Conservation (phyloP, 2,113 vertebrate species). For the Castor canadensis region DNA sequence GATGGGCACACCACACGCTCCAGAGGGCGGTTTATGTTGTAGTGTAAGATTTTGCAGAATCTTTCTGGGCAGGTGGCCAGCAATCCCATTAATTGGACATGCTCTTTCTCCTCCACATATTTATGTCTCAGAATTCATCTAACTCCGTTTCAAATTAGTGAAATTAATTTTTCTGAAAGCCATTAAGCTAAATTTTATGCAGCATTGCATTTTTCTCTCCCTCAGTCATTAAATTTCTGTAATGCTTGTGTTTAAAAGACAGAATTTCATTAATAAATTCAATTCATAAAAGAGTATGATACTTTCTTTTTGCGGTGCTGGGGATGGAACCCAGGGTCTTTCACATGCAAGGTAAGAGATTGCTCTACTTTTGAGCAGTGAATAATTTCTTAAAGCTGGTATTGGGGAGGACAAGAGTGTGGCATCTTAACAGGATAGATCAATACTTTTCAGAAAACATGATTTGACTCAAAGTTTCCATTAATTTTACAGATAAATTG, state of each 20-base stretch:
- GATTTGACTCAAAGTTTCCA: not conserved
- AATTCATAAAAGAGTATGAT: not conserved
- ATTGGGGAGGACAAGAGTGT: not conserved
- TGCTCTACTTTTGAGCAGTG: not conserved
- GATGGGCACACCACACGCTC: not conserved
- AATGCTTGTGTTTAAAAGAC: constrained; percentile 36
- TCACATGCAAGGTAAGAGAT: not conserved
- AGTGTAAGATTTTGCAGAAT: constrained; percentile 51
- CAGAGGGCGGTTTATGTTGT: not conserved
- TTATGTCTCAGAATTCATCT: constrained; percentile 53
- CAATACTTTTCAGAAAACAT: not conserved
- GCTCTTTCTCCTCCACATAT: constrained; percentile 27
- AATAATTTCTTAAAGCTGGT: not conserved
- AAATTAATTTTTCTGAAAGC: constrained; percentile 50
- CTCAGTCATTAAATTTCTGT: constrained; percentile 50
- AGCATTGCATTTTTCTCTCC: constrained; percentile 45
- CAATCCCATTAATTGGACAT: constrained; percentile 68
- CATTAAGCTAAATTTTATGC: constrained; percentile 52
- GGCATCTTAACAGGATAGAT: not conserved
- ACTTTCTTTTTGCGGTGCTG: not conserved
- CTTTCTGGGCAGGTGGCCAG: constrained; percentile 47
- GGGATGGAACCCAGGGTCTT: not conserved
- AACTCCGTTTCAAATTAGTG: constrained; percentile 37
- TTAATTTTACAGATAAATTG: not conserved
- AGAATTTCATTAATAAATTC: constrained; percentile 47